Evolutionary conservation across 1,140 invertebrate species (phyloP).

Genomic region (Drosophila nasuta): DNA sequence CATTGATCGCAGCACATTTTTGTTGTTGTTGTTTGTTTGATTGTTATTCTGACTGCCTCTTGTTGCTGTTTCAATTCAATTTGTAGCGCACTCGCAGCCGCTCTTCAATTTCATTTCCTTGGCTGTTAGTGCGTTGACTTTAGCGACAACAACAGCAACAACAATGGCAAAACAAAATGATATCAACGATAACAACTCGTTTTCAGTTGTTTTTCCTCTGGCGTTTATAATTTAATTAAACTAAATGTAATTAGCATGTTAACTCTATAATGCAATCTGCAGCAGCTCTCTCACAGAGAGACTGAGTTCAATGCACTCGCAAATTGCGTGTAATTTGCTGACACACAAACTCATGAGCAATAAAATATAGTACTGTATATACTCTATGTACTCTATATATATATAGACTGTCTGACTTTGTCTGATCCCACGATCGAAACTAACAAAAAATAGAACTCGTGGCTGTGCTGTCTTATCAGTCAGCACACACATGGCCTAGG

Average conservation of each 20-base stretch:
- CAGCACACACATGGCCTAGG: conserved; percentile 18
- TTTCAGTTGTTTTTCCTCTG: conserved; percentile 30
- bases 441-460: not conserved
- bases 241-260: conserved; percentile 79
- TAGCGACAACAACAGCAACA: conserved; percentile 16
- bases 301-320: conserved; percentile 56
- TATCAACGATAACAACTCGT: conserved; percentile 33
- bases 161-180: conserved; percentile 14
- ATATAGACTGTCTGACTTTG: conserved; percentile 1
- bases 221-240: conserved; percentile 73
- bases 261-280: conserved; percentile 73
- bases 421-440: not conserved
- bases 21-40: no score
- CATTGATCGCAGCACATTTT: conserved; percentile 27
- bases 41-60: not conserved
- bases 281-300: not conserved
- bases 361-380: not conserved
- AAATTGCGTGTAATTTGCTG: conserved; percentile 28
- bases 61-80: conserved; percentile 18
- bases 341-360: conserved; percentile 20
- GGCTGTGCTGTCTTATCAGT: conserved; percentile 35
- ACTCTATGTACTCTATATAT: no score
- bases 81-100: conserved; percentile 1
- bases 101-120: conserved; percentile 65
- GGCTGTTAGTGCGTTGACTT: conserved; percentile 44